Evolutionary conservation across 2,113 vertebrate species (phyloP).

Genomic region (Oenanthe oenanthe): DNA sequence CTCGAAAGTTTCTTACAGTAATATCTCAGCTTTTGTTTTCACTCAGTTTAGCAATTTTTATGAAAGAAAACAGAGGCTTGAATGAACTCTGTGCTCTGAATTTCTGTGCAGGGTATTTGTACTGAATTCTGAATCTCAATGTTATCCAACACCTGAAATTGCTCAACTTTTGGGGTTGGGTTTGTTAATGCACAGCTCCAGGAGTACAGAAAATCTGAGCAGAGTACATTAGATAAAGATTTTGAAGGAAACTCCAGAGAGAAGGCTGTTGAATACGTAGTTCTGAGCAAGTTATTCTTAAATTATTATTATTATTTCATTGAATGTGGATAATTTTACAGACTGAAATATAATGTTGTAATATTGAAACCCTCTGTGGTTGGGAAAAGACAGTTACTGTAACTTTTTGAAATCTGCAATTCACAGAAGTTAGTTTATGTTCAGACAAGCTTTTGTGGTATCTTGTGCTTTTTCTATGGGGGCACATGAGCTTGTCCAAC

Average conservation of each 20-base stretch:
- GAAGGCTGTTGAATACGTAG: background rate
- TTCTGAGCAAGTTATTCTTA: background rate
- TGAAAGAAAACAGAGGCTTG: background rate
- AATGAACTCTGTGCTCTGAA: background rate
- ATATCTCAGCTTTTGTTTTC: background rate
- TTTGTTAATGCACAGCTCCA: background rate
- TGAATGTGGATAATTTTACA: background rate
- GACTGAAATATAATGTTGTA: background rate
- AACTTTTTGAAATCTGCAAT: background rate
- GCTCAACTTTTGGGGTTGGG: background rate
- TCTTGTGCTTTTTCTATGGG: background rate
- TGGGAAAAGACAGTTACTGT: background rate
- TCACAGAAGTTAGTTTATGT: background rate
- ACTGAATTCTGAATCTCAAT: background rate
- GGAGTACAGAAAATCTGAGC: background rate
- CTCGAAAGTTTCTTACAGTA: background rate
- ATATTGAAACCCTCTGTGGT: background rate
- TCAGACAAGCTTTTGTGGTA: background rate
- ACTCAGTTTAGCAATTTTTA: background rate
- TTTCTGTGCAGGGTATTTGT: background rate
- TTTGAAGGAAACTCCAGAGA: background rate
- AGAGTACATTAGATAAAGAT: background rate
- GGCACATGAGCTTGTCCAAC: background rate
- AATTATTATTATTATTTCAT: background rate
- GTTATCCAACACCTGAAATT: background rate